phyloP scores from a whole-genome alignment of 2,888 invertebrate genomes.

The Taphrorychus bicolor region DNA sequence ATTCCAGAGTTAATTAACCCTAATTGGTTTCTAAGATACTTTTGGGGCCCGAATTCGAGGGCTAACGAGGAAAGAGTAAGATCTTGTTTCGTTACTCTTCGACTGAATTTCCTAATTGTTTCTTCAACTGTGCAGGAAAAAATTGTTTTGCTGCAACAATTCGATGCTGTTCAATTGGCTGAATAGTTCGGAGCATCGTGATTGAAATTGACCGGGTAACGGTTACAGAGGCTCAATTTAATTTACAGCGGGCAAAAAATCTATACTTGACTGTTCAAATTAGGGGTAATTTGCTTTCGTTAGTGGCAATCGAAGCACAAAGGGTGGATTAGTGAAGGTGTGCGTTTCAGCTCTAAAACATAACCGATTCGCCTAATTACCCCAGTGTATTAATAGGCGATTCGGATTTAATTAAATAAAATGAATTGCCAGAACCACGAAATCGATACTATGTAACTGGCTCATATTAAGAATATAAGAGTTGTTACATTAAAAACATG shows the following conservation, averaged over 20 bases:
- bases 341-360: slow-evolving; percentile 10
- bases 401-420: slow-evolving; percentile 32
- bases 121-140: neutral
- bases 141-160: neutral
- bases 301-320: slow-evolving; percentile 18
- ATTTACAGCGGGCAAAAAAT: slow-evolving; percentile 12
- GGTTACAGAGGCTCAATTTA: slow-evolving; percentile 4
- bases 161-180: neutral
- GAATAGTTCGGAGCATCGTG: neutral
- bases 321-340: slow-evolving; percentile 18
- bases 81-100: slow-evolving; percentile 9
- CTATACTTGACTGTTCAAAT: slow-evolving; percentile 11
- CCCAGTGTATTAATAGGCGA: slow-evolving; percentile 10
- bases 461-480: no score
- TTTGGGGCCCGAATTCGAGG: neutral
- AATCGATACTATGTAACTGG: slow-evolving; percentile 14
- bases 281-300: slow-evolving; percentile 20
- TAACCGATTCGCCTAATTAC: slow-evolving; percentile 13
- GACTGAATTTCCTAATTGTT: slow-evolving; percentile 6
- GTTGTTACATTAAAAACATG: no score
- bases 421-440: slow-evolving; percentile 29
- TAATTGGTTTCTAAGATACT: slow-evolving; percentile 12
- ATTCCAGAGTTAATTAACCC: slow-evolving; percentile 13
- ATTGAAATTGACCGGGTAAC: neutral
- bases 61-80: slow-evolving; percentile 12